Percentiles rank a stretch among this genome's conserved stretches.
phyloP scores from a whole-genome alignment of 1,140 invertebrate species.

The Rhagoletis zephyria region DNA sequence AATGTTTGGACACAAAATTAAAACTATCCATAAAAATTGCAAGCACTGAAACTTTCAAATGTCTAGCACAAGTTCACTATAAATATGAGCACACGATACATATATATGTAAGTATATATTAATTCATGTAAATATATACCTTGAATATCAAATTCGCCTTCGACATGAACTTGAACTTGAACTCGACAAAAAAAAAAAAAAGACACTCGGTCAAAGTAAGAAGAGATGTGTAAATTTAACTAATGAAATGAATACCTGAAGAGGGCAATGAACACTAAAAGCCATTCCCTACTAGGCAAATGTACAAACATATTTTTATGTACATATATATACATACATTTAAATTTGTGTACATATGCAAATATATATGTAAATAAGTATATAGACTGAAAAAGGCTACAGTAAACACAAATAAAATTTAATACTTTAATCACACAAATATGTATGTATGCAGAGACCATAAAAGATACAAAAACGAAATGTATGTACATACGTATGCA shows the following conservation, averaged over 20 bases:
- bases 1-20: no score
- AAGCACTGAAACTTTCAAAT: no score
- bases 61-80: no score
- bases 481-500: not conserved
- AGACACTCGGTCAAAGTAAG: not conserved
- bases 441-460: conserved; percentile 11
- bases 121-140: not conserved
- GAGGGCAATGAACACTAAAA: not conserved
- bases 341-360: not conserved
- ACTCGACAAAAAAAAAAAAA: not conserved
- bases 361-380: not conserved
- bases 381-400: not conserved
- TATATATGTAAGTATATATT: no score
- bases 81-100: no score
- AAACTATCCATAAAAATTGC: no score
- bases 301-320: no score
- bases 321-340: not conserved
- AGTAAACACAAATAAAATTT: conserved; percentile 7
- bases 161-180: conserved; percentile 50
- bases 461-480: not conserved
- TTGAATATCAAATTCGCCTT: not conserved
- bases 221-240: not conserved
- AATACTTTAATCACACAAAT: conserved; percentile 30
- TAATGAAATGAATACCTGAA: conserved; percentile 1
- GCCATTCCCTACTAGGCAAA: not conserved